Evolutionary conservation across 2,797 vertebrate genomes (phyloP), one percentile per base, ranked within the genome.

Genomic region (Paedocypris micromegethes): DNA sequence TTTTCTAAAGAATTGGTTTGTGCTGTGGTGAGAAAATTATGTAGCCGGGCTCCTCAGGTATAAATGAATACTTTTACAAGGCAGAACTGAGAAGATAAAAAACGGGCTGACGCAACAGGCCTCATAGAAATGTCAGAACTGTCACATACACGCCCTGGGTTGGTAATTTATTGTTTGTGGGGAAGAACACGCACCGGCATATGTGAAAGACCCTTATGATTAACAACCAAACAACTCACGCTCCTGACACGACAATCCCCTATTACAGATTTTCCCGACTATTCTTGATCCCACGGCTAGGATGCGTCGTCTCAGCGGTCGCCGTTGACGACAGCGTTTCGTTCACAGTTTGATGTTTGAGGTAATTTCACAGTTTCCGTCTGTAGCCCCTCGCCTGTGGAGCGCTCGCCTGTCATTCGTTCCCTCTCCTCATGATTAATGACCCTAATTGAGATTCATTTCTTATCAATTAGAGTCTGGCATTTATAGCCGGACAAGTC

Each of bases 301-400:
- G 71, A 82, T 66, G 73, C 58, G 73, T 79, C 67, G 71, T 86
- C 78, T 74, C 72, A 58, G 72, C 49, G 77, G 60, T 68, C 82
- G 80, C 82, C 84, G 82, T 50, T 63, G 72, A 69, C 76, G 62
- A 64, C 71, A 68, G 60, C 46, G 0, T 9, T 67, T 55, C 23
- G n/a, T 63, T n/a, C 60, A 45, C n/a, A 50, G 9, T 6, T 66
- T 53, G 64, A 56, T 9, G 67, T 63, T 84, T 83, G 78, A 78
- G 71, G 80, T 83, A 87, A 87, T 86, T 87, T 80, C 64, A 75
- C 78, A 83, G 83, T 88, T 83, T 89, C 87, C 77, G 74, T 80
- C 82, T 83, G 77, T 80, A 84, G 79, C 75, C 79, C 77, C 77
- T 64, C 75, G 42, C 84, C 82, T 76, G 81, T 78, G 50, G 77